Percentiles rank a stretch among this genome's conserved stretches.
phyloP scores from a whole-genome alignment of 2,113 vertebrate species.

The Megaleporinus macrocephalus region DNA sequence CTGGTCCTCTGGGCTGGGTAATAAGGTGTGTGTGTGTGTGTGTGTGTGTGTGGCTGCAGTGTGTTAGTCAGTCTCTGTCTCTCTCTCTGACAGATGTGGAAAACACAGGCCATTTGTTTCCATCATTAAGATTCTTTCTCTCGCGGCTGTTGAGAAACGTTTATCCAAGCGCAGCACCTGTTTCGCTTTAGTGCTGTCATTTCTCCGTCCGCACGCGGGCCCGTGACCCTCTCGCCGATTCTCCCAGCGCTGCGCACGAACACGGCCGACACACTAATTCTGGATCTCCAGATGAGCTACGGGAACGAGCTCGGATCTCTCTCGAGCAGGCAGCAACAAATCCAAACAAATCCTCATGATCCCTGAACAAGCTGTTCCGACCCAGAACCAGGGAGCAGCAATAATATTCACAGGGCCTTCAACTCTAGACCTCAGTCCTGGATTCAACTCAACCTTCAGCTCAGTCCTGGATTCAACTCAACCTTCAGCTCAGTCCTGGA shows the following conservation, averaged over 20 bases:
- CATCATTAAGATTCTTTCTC: slow-evolving; percentile 64
- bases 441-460: too few relatives aligned
- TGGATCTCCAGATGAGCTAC: neutral
- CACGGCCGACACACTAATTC: neutral
- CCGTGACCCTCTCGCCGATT: slow-evolving; percentile 22
- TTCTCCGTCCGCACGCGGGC: slow-evolving; percentile 37
- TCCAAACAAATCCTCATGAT: neutral
- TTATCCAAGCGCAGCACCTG: slow-evolving; percentile 65
- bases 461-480: too few relatives aligned
- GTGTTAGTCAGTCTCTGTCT: slow-evolving; percentile 29
- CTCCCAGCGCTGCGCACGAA: neutral
- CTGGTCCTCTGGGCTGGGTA: neutral
- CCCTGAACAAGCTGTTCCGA: neutral
- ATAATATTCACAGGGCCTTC: neutral
- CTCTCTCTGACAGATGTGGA: slow-evolving; percentile 16
- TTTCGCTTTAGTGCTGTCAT: slow-evolving; percentile 67
- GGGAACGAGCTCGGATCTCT: neutral
- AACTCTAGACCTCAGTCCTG: neutral
- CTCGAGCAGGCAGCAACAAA: neutral
- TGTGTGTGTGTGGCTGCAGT: neutral
- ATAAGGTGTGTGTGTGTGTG: neutral
- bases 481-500: too few relatives aligned
- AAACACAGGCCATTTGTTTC: slow-evolving; percentile 54
- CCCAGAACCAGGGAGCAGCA: neutral
- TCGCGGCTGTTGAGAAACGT: slow-evolving; percentile 63